These are phyloP conservation scores for Chlorocebus sabaeus DNA, from an alignment of 2,113 vertebrate genomes.

Conservation along the genomic window DNA sequence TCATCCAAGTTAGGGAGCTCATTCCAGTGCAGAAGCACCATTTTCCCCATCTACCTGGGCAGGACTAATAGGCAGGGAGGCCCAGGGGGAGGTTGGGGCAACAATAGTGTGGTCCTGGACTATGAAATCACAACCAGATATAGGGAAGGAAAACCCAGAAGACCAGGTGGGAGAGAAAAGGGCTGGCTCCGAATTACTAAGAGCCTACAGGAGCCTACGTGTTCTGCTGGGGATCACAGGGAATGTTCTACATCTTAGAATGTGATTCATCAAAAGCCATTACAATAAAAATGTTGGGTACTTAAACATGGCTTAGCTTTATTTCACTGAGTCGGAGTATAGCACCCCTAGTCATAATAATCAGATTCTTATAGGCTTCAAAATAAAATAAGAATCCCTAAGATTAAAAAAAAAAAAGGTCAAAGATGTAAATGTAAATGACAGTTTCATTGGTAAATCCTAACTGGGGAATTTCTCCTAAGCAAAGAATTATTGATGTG, in stretches of 20 bases:
- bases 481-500: slow-evolving; percentile 25
- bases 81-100: background rate
- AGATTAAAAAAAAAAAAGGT: background rate
- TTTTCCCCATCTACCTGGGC: no score
- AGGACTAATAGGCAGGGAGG: background rate
- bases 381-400: slow-evolving; percentile 14
- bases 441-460: slow-evolving; percentile 48
- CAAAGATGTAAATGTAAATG: slow-evolving; percentile 31
- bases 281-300: background rate
- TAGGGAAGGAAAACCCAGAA: background rate
- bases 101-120: background rate
- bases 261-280: background rate
- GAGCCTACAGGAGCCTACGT: background rate
- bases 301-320: background rate
- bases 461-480: slow-evolving; percentile 52
- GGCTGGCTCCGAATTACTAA: background rate
- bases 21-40: background rate
- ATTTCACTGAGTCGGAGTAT: background rate
- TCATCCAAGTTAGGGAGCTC: background rate
- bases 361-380: background rate
- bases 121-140: background rate
- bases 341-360: background rate
- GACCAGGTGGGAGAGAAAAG: background rate
- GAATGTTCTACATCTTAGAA: background rate
- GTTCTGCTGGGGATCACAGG: background rate